Percentiles rank a stretch among this genome's conserved stretches.
These are phyloP conservation scores for Nicator chloris DNA, from an alignment of 2,113 vertebrate species.

Conservation along the genomic window DNA sequence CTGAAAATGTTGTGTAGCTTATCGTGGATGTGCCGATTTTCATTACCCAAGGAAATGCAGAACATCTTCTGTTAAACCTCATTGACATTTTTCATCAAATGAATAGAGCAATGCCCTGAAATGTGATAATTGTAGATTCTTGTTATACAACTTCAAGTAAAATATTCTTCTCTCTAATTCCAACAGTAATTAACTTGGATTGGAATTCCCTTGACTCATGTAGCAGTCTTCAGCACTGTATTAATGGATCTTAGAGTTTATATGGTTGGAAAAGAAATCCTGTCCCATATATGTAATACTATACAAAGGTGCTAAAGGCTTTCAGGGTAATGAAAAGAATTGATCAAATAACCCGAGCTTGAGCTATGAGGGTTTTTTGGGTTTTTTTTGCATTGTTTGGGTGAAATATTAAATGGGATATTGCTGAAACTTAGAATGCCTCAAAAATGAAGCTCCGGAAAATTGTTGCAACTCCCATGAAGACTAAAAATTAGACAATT, in stretches of 20 bases:
- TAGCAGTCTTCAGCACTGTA: slow-evolving; percentile 33
- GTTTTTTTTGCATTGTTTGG: not conserved
- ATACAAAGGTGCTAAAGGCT: slow-evolving; percentile 16
- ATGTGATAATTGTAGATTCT: slow-evolving; percentile 26
- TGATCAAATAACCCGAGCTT: not conserved
- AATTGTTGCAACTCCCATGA: slow-evolving; percentile 42
- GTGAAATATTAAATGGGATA: slow-evolving; percentile 11
- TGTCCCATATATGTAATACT: not conserved
- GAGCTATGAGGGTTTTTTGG: not conserved
- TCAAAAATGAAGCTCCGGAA: slow-evolving; percentile 25
- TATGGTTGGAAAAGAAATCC: slow-evolving; percentile 19
- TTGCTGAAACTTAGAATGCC: slow-evolving; percentile 26
- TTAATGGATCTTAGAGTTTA: slow-evolving; percentile 24
- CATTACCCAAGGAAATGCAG: slow-evolving; percentile 29
- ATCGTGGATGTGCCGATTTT: slow-evolving; percentile 31
- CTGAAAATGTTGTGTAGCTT: slow-evolving; percentile 53
- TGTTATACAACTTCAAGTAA: slow-evolving; percentile 34
- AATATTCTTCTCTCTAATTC: slow-evolving; percentile 55
- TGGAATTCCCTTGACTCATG: slow-evolving; percentile 51
- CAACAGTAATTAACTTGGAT: slow-evolving; percentile 64
- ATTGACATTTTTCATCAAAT: slow-evolving; percentile 53
- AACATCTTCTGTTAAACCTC: slow-evolving; percentile 46
- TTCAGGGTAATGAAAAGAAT: slow-evolving; percentile 25
- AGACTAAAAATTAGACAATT: slow-evolving; percentile 57
- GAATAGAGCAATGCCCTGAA: not conserved